phyloP scores from a whole-genome alignment of 2,797 vertebrate genomes.

The Sebastes matsubarae region DNA sequence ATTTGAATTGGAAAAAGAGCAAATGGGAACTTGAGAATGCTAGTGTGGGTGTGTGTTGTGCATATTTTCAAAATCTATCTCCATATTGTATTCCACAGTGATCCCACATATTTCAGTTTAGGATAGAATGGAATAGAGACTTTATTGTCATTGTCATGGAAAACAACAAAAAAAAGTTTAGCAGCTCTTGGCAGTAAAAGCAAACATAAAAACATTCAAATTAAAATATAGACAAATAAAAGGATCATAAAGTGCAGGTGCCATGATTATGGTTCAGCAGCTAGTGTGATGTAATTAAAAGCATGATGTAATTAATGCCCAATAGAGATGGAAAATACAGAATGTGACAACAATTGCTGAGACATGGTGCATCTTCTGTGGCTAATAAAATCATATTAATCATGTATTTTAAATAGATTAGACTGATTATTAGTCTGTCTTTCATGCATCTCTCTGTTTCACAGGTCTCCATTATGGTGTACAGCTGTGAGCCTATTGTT shows the following conservation, averaged over 20 bases:
- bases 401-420: background rate
- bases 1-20: too few relatives aligned
- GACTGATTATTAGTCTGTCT: background rate
- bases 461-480: constrained; percentile 54
- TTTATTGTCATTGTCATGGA: too few relatives aligned
- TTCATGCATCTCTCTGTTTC: constrained; percentile 1
- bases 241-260: too few relatives aligned
- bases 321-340: too few relatives aligned
- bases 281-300: too few relatives aligned
- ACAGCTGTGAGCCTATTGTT: constrained; percentile 28
- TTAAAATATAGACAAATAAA: too few relatives aligned
- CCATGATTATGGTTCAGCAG: too few relatives aligned
- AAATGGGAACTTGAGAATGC: background rate
- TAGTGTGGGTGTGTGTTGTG: background rate
- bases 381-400: background rate
- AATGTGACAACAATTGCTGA: background rate
- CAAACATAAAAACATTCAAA: too few relatives aligned
- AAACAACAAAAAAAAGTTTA: too few relatives aligned
- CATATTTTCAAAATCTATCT: background rate
- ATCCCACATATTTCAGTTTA: background rate
- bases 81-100: background rate
- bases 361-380: background rate
- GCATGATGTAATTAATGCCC: background rate
- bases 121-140: background rate
- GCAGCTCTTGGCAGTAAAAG: too few relatives aligned